Percentiles rank a stretch among this genome's conserved stretches.
phyloP scores from a whole-genome alignment of 2,888 invertebrate genomes.

The Norana najaformis region DNA sequence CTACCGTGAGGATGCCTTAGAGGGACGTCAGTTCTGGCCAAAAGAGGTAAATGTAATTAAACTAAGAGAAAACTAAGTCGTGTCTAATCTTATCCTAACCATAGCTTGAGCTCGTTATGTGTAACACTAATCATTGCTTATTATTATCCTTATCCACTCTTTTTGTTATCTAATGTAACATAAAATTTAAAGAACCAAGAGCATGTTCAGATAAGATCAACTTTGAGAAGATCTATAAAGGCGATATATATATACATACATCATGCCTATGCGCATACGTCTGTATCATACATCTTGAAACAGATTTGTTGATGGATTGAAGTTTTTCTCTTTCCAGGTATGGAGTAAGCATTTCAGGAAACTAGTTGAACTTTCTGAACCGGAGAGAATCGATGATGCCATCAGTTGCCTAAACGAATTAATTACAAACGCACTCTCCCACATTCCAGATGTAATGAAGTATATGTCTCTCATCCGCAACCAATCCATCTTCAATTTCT shows the following conservation, averaged over 20 bases:
- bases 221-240: not conserved
- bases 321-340: constrained; percentile 42
- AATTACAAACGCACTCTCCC: constrained; percentile 52
- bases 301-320: no score
- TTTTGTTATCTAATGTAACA: no score
- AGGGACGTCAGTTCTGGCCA: constrained; percentile 56
- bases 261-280: no score
- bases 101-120: no score
- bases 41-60: constrained; percentile 45
- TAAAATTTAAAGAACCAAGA: not conserved
- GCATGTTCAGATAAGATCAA: not conserved
- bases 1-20: constrained; percentile 52
- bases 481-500: constrained; percentile 54
- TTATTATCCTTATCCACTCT: no score
- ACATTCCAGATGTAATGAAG: constrained; percentile 51
- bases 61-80: no score
- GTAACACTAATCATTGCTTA: no score
- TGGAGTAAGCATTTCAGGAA: constrained; percentile 51
- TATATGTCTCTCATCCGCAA: constrained; percentile 51
- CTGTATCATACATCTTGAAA: not conserved
- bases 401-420: constrained; percentile 55
- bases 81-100: no score
- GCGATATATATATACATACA: no score
- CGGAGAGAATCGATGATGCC: constrained; percentile 44
- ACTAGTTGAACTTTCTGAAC: constrained; percentile 45